Conservation (phyloP, 2,888 invertebrate species). For the Choreutis nemorana region DNA sequence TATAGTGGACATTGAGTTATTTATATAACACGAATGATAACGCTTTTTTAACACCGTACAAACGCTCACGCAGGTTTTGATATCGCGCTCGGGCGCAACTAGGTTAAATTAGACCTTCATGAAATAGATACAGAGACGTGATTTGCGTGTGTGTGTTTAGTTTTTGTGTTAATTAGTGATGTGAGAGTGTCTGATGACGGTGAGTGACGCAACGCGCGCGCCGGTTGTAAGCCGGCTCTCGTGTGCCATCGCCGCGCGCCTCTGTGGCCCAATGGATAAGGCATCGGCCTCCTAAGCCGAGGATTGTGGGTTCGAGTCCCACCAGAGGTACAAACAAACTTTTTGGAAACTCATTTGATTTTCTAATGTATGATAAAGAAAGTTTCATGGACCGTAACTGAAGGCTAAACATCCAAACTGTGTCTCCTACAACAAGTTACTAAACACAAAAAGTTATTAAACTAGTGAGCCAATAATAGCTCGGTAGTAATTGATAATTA, state of each 20-base stretch:
- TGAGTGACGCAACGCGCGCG: conserved; percentile 30
- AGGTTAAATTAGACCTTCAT: too few species aligned
- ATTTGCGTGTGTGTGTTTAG: neutral
- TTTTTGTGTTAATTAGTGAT: neutral
- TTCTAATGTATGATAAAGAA: conserved; percentile 4
- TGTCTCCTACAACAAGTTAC: too few species aligned
- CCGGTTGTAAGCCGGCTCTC: conserved; percentile 66
- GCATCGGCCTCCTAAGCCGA: conserved; percentile 87
- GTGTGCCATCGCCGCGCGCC: conserved; percentile 84
- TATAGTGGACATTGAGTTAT: too few species aligned
- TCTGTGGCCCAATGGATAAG: conserved; percentile 87
- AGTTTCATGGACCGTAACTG: too few species aligned
- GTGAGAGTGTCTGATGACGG: conserved; percentile 1
- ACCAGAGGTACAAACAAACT: conserved; percentile 73
- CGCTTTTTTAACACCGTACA: too few species aligned
- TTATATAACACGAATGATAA: too few species aligned
- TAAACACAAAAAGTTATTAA: too few species aligned
- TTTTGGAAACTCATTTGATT: conserved; percentile 22
- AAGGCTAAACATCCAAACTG: too few species aligned
- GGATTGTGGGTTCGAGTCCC: conserved; percentile 88
- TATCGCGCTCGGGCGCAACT: too few species aligned
- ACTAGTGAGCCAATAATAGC: too few species aligned
- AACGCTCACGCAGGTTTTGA: too few species aligned
- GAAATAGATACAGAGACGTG: neutral
- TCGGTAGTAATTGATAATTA: too few species aligned